Conservation (phyloP, 2,797 vertebrate species). For the Sebastes oblongus region DNA sequence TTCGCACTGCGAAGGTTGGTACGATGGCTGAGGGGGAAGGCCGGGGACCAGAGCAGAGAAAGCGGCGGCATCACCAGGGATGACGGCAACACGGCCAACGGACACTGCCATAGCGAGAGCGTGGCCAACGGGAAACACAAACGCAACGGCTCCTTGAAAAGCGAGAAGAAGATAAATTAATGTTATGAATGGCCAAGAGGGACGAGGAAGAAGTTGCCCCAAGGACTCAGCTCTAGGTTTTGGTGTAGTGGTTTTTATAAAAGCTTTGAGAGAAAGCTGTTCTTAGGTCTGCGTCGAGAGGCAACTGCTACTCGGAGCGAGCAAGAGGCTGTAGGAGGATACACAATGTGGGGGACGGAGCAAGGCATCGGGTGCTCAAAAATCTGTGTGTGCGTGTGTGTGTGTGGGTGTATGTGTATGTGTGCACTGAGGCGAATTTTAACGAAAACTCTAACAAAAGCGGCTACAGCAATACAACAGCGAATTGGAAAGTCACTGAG, state of each 20-base stretch:
- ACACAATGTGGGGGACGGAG: slow-evolving; percentile 45
- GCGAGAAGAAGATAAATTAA: slow-evolving; percentile 97
- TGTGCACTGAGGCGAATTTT: slow-evolving; percentile 62
- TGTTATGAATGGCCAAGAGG: slow-evolving; percentile 44
- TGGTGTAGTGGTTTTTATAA: slow-evolving; percentile 57
- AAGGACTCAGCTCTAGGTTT: slow-evolving; percentile 76
- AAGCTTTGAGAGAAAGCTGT: slow-evolving; percentile 51
- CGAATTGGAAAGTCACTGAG: slow-evolving; percentile 54
- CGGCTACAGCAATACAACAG: slow-evolving; percentile 60
- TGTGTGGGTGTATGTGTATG: slow-evolving; percentile 49
- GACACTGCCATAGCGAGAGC: slow-evolving; percentile 92
- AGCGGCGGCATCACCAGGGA: slow-evolving; percentile 15
- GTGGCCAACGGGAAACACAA: slow-evolving; percentile 93
- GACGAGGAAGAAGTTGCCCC: slow-evolving; percentile 63
- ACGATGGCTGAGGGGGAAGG: slow-evolving; percentile 79
- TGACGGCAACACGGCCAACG: slow-evolving; percentile 83
- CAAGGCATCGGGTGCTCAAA: slow-evolving; percentile 64
- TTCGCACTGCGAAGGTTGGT: slow-evolving; percentile 80
- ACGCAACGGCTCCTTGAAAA: slow-evolving; percentile 91
- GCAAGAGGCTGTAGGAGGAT: slow-evolving; percentile 41
- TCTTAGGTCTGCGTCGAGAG: slow-evolving; percentile 63
- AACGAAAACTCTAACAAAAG: slow-evolving; percentile 59
- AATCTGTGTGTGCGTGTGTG: slow-evolving; percentile 41
- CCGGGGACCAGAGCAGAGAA: slow-evolving; percentile 56
- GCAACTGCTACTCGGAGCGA: slow-evolving; percentile 63